These are phyloP conservation scores for Chauna torquata DNA, from an alignment of 2,113 vertebrate species.

Conservation along the genomic window DNA sequence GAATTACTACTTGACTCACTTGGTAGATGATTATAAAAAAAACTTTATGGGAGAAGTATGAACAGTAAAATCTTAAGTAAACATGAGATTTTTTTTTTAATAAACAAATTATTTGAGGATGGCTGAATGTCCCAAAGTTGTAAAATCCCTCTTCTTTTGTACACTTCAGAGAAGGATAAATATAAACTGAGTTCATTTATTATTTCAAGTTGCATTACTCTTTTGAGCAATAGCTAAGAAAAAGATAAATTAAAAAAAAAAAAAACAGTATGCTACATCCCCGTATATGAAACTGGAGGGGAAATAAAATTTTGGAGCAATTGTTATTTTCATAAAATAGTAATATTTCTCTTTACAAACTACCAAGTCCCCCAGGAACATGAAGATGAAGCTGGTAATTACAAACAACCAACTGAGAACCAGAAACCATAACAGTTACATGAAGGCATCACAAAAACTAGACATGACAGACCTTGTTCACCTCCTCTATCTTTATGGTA, in stretches of 20 bases:
- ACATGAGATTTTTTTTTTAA: neutral
- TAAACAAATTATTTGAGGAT: conserved; percentile 1
- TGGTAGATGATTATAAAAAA: neutral
- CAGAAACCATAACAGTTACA: neutral
- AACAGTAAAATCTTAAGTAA: neutral
- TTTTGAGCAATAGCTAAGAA: neutral
- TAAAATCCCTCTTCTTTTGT: neutral
- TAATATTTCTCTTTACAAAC: neutral
- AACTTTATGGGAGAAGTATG: neutral
- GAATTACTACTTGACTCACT: neutral
- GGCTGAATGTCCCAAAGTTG: neutral
- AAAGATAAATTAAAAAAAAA: neutral
- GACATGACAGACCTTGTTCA: neutral
- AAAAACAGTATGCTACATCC: neutral
- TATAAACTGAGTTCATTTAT: neutral
- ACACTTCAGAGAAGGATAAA: neutral
- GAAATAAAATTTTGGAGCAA: neutral
- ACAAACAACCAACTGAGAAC: neutral
- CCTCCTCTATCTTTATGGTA: neutral
- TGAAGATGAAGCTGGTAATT: neutral
- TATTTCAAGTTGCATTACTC: neutral
- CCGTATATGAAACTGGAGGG: neutral
- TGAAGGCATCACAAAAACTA: neutral
- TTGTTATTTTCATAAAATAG: neutral
- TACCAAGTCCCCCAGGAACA: neutral